phyloP scores from a whole-genome alignment of 1,140 invertebrate species.

The Drosophila ohnishii region DNA sequence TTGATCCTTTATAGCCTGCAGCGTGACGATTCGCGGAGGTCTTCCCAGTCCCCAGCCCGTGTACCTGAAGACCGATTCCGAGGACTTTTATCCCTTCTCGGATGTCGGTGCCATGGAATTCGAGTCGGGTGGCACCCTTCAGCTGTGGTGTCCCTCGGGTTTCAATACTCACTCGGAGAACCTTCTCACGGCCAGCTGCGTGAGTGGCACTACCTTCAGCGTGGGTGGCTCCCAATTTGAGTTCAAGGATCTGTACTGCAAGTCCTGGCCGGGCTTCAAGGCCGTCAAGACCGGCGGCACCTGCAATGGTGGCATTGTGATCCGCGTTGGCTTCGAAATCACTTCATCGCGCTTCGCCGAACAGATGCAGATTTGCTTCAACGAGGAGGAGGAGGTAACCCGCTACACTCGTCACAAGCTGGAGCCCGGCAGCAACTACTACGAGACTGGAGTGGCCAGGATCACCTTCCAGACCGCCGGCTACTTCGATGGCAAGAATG shows the following conservation, averaged over 20 bases:
- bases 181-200: conserved; percentile 69
- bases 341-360: conserved; percentile 71
- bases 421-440: conserved; percentile 67
- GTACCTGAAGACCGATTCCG: conserved; percentile 65
- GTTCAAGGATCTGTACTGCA: conserved; percentile 78
- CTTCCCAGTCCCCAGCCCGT: conserved; percentile 71
- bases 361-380: conserved; percentile 83
- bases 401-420: conserved; percentile 82
- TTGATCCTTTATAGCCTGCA: conserved; percentile 50
- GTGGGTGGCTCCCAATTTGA: conserved; percentile 57
- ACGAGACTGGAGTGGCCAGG: conserved; percentile 80
- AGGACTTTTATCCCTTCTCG: conserved; percentile 70
- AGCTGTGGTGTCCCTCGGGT: conserved; percentile 70
- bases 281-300: conserved; percentile 72
- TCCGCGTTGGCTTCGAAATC: conserved; percentile 75
- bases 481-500: conserved; percentile 76
- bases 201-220: conserved; percentile 69
- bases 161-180: conserved; percentile 53
- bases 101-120: conserved; percentile 66
- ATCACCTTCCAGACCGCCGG: conserved; percentile 73
- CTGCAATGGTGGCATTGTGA: conserved; percentile 75
- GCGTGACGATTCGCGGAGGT: conserved; percentile 70
- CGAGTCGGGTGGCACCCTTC: conserved; percentile 49
- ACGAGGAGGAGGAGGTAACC: conserved; percentile 80
- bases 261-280: conserved; percentile 68